Evolutionary conservation across 2,797 vertebrate genomes (phyloP), one percentile per base, ranked within the genome.

Genomic region (Centroberyx gerrardi): DNA sequence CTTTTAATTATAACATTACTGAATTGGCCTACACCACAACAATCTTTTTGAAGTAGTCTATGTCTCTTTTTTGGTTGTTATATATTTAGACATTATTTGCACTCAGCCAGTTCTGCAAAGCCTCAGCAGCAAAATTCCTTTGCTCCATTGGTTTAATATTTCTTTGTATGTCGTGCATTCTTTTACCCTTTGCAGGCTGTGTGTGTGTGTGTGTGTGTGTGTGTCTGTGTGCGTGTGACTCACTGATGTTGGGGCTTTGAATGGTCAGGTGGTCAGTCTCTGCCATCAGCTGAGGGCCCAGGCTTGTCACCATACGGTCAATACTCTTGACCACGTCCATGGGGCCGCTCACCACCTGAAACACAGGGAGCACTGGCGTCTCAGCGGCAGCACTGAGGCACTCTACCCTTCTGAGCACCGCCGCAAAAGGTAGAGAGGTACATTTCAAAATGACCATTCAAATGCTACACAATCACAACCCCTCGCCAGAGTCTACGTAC

Each of bases 251-350:
- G 29, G 68, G 54, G 3, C 87, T 93, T 27, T 93, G 91, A 81
- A 97, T 90, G 0, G 85, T 87, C 58, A 98, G 74, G 42, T 67
- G 91, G 12, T 93, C 92, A 18, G 68, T 92, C 61, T 94, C 92
- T 0, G 88, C 22, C 33, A 92, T 94, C 80, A 97, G 88, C 62
- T 77, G 59, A 0, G 91, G 88, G 66, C 95, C 94, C 59, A 97
- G 88, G 80, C 91, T 95, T 76, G 91, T 93, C 18, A 93, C 89
- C 95, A 98, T 95, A 17, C 64, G 93, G 88, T 97, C 95, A 1
- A 97, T 92, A 9, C 90, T 96, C 36, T 93, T 92, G 42, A 97
- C 94, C 73, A 98, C 92, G 8, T 94, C 88, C 97, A 97, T 97
- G 29, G 97, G 97, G n/a, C 97, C 95, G 2, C 90, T 94, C 31